Evolutionary conservation across 2,113 vertebrate species (phyloP).

Genomic region (Myotis lucifugus): DNA sequence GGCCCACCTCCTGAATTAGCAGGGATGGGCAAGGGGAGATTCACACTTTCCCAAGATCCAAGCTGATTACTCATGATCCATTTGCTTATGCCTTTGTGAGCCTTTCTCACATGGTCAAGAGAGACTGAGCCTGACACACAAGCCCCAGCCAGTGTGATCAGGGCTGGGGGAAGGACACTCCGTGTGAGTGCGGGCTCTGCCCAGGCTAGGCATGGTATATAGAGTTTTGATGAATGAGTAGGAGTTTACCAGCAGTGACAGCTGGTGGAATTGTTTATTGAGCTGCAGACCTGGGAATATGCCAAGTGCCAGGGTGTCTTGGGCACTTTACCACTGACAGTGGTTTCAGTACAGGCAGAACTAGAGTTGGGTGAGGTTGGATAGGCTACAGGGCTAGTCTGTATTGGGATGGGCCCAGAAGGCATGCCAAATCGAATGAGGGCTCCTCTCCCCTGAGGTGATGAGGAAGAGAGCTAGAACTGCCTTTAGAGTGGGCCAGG

Average conservation of each 20-base stretch:
- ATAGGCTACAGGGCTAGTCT: background rate
- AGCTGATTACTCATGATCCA: no score
- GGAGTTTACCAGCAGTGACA: background rate
- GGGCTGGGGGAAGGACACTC: background rate
- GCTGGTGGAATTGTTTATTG: no score
- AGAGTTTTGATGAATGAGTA: background rate
- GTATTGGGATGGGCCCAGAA: constrained; percentile 64
- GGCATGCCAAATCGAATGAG: constrained; percentile 11
- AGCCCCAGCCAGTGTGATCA: fast-evolving
- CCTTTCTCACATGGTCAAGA: background rate
- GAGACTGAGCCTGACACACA: background rate
- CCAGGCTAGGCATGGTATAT: background rate
- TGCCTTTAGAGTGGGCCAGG: background rate
- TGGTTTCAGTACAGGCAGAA: background rate
- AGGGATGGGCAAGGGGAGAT: background rate
- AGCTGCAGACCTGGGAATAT: no score
- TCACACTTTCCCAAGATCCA: fast-evolving
- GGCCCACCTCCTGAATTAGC: fast-evolving
- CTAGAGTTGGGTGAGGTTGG: no score
- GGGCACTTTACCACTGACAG: background rate
- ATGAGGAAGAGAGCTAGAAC: fast-evolving
- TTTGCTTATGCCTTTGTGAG: fast-evolving
- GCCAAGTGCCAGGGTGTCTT: background rate
- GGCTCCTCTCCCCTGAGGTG: background rate
- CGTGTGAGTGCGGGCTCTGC: background rate